Evolutionary conservation across 2,797 vertebrate genomes (phyloP).

Genomic region (Uromys caudimaculatus): DNA sequence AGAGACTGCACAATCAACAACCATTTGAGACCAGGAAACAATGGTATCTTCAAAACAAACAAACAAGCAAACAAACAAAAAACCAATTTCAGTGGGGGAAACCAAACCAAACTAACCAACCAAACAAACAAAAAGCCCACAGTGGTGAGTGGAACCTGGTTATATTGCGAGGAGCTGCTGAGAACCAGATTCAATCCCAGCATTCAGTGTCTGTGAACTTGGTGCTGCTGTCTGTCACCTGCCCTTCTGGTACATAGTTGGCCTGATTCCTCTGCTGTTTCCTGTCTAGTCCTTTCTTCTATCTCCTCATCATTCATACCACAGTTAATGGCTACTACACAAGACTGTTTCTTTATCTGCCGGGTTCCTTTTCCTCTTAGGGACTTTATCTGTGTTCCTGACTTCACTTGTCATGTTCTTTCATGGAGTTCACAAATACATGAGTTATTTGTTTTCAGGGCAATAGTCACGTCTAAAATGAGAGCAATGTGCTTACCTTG

Average conservation of each 20-base stretch:
- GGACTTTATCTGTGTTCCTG: neutral
- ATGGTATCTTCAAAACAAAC: neutral
- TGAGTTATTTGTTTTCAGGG: neutral
- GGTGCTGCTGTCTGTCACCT: neutral
- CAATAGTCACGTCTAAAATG: neutral
- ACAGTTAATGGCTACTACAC: neutral
- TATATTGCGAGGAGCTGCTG: neutral
- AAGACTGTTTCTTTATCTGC: neutral
- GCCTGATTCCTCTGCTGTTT: no score
- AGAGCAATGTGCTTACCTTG: neutral
- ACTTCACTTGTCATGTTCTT: neutral
- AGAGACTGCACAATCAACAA: neutral
- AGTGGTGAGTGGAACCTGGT: neutral
- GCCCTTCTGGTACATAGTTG: fast-evolving
- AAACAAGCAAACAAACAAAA: neutral
- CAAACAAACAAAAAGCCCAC: neutral
- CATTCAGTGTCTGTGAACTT: neutral
- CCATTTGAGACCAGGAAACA: neutral
- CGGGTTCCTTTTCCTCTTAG: neutral
- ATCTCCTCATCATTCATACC: neutral
- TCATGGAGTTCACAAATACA: neutral
- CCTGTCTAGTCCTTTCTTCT: neutral
- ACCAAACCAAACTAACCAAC: neutral
- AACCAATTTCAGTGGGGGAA: neutral
- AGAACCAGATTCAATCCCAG: neutral